These are phyloP conservation scores for Hippoglossus hippoglossus DNA, from an alignment of 2,797 vertebrate species.

Conservation along the genomic window DNA sequence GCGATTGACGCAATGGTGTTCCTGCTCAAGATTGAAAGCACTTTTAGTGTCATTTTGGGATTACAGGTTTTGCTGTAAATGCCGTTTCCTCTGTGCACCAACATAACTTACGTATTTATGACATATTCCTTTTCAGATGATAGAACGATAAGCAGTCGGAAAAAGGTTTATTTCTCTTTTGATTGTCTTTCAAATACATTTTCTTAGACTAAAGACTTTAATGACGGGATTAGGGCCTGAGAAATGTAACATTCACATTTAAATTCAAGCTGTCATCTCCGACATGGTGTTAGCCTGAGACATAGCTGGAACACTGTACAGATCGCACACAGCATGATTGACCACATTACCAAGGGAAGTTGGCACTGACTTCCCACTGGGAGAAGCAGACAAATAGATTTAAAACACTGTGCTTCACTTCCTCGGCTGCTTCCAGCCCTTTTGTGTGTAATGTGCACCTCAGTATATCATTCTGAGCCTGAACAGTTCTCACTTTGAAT, in stretches of 20 bases:
- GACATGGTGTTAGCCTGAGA: slow-evolving; percentile 1
- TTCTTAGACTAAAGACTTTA: slow-evolving; percentile 6
- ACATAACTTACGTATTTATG: not conserved
- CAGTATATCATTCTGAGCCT: not conserved
- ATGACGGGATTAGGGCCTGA: slow-evolving; percentile 6
- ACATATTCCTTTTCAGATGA: not conserved
- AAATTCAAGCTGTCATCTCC: not conserved
- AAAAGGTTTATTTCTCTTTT: not conserved
- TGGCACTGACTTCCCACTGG: slow-evolving; percentile 53
- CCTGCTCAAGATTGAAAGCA: not conserved
- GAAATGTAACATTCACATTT: slow-evolving; percentile 19
- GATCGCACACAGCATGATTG: slow-evolving; percentile 50
- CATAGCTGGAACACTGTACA: slow-evolving; percentile 22
- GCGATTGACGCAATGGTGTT: not conserved
- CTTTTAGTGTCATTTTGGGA: not conserved
- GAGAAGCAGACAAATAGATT: slow-evolving; percentile 59
- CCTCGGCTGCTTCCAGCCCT: slow-evolving; percentile 12
- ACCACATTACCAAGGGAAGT: slow-evolving; percentile 56
- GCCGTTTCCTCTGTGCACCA: not conserved
- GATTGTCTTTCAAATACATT: not conserved
- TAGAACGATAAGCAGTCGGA: not conserved
- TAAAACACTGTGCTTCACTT: slow-evolving; percentile 52
- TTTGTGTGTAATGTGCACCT: too few species aligned
- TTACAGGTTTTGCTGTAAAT: not conserved
- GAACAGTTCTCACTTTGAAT: slow-evolving; percentile 37